Evolutionary conservation across 2,113 vertebrate species (phyloP).

Genomic region (Mirza zaza): DNA sequence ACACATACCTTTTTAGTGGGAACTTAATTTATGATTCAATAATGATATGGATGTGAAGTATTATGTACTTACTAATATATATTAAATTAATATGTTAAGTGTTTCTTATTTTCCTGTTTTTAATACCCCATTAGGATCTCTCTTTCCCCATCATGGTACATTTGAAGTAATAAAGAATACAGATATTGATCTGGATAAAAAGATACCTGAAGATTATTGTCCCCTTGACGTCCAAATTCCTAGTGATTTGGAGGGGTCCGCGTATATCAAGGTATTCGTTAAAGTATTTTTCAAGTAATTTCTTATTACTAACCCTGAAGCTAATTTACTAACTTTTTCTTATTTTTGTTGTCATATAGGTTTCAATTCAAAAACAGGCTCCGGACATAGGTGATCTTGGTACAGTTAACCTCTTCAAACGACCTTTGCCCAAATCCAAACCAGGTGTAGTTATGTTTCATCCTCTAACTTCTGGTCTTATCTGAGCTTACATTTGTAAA

Average conservation of each 20-base stretch:
- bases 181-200: slow-evolving; percentile 97
- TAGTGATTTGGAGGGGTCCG: slow-evolving; percentile 97
- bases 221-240: slow-evolving; percentile 97
- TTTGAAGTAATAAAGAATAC: slow-evolving; percentile 99
- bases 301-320: neutral
- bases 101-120: slow-evolving; percentile 13
- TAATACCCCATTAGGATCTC: slow-evolving; percentile 88
- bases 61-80: neutral
- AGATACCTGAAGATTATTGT: slow-evolving; percentile 97
- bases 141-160: slow-evolving; percentile 97
- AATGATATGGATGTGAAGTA: neutral
- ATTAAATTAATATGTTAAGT: neutral
- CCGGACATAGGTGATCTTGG: slow-evolving; percentile 97
- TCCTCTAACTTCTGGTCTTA: neutral
- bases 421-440: slow-evolving; percentile 90
- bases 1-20: neutral
- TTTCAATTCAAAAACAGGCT: slow-evolving; percentile 98
- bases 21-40: neutral
- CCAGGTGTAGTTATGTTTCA: slow-evolving; percentile 84
- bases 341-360: slow-evolving; percentile 82
- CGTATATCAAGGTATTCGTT: slow-evolving; percentile 93
- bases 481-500: neutral
- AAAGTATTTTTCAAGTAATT: neutral
- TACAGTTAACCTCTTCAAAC: slow-evolving; percentile 94
- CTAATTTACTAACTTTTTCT: neutral